These are phyloP conservation scores for Limonius californicus DNA, from an alignment of 1,140 invertebrate genomes.

Conservation along the genomic window DNA sequence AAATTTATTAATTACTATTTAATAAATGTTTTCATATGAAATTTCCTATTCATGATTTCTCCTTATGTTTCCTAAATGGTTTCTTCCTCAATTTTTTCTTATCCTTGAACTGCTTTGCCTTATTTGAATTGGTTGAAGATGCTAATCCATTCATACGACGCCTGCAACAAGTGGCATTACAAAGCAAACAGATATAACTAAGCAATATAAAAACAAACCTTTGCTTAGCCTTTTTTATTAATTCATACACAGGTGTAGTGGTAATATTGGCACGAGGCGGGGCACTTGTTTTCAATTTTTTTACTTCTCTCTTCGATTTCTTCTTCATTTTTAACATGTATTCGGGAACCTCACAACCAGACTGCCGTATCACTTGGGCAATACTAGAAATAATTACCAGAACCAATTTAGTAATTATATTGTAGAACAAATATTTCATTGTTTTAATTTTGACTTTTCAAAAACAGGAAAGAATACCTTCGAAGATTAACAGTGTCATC, in stretches of 20 bases:
- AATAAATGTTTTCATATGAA: no score
- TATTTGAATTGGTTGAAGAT: no score
- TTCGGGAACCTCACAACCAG: slow-evolving; percentile 84
- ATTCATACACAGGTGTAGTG: slow-evolving; percentile 29
- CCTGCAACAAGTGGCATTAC: no score
- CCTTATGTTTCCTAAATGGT: no score
- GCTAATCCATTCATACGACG: no score
- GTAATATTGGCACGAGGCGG: slow-evolving; percentile 38
- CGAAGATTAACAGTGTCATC: slow-evolving; percentile 78
- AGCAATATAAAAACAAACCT: no score
- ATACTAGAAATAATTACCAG: slow-evolving; percentile 61
- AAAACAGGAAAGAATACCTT: slow-evolving; percentile 66
- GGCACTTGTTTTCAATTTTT: slow-evolving; percentile 45
- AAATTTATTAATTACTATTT: no score
- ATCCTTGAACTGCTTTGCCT: no score
- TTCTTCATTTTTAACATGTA: slow-evolving; percentile 84
- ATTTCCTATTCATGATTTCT: no score
- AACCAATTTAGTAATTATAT: no score
- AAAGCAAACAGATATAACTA: no score
- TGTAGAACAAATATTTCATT: slow-evolving; percentile 2
- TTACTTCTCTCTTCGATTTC: slow-evolving; percentile 61
- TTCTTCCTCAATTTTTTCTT: no score
- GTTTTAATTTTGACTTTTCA: background rate
- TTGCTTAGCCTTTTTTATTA: slow-evolving; percentile 3
- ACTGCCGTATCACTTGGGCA: slow-evolving; percentile 79